Base-by-base conservation (phyloP, 2,113 vertebrate genomes). In the Struthio camelus region DNA sequence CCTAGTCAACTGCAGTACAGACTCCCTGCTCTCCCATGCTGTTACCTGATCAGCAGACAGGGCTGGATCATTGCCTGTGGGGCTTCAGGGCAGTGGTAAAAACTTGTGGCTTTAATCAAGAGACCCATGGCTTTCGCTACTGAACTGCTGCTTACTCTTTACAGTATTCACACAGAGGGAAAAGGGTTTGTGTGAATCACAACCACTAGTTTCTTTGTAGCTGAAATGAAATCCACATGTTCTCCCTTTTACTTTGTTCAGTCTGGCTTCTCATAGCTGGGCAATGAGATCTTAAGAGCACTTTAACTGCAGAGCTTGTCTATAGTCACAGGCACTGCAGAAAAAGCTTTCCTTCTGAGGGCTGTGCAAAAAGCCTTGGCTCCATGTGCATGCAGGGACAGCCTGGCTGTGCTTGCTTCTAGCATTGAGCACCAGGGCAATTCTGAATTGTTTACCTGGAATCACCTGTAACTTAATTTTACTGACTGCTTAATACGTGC, bases 361-460 rank as follows among this genome's bases (percentile, higher is more conserved):
- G 30, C 12, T 27, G 58, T 18, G 0, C 10, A 15, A 20, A 0
- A 2, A 9, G 17, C 11, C 88, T 0, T 1, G 32, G 12, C 38
- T 69, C 38, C 10, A 0, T 14, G 6, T 32, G 2, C 1, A 1
- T 4, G 3, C 12, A 36, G 32, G 34, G 15, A n/a, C 24, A 34
- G 32, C 44, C 6, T 24, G 32, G 34, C 22, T 6, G 30, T 28
- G 65, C 10, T 3, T 34, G 67, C n/a, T 17, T 59, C 59, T 19
- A 58, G 54, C 30, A 7, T 32, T 14, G 19, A 73, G 23, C 48
- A 12, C n/a, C 24, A 19, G 22, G 42, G 46, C 90, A 14, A 64
- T 4, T 22, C 44, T 28, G 15, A 58, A 15, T 6, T 64, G 32
- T 38, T 87, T 78, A 28, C 16, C 48, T 81, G 16, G 10, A 75